Conservation (phyloP, 1,140 invertebrate species). For the Bombus pascuorum region DNA sequence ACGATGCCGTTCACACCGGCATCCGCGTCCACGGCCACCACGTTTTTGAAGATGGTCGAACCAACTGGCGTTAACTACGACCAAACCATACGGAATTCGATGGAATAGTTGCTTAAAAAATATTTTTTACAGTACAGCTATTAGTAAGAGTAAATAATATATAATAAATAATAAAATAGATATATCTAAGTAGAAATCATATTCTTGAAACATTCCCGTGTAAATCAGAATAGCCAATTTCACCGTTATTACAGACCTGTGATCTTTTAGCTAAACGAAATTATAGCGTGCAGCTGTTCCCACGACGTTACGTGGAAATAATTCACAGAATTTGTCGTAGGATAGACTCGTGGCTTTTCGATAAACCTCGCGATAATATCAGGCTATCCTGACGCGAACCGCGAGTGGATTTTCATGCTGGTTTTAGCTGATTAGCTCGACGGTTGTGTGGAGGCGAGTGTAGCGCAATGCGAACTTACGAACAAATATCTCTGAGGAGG, state of each 20-base stretch:
- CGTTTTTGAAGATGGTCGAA: slow-evolving; percentile 92
- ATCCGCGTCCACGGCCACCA: slow-evolving; percentile 92
- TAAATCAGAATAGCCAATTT: too few species aligned
- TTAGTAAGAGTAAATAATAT: too few species aligned
- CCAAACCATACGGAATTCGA: not conserved
- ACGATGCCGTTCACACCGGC: slow-evolving; percentile 93
- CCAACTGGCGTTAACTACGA: slow-evolving; percentile 92
- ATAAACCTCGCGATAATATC: too few species aligned
- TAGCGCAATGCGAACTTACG: slow-evolving; percentile 5
- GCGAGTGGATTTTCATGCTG: not conserved
- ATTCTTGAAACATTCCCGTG: too few species aligned
- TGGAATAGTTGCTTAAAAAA: slow-evolving; percentile 40
- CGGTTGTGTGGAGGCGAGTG: not conserved
- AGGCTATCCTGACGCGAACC: not conserved
- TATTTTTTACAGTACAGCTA: not conserved
- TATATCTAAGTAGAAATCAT: too few species aligned
- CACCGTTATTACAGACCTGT: too few species aligned
- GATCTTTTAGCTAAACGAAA: too few species aligned
- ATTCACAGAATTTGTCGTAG: too few species aligned
- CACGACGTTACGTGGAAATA: too few species aligned
- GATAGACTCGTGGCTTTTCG: too few species aligned
- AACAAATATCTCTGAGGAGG: slow-evolving; percentile 4
- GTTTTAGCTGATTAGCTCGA: not conserved
- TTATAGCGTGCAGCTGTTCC: too few species aligned
- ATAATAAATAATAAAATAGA: too few species aligned